These are phyloP conservation scores for Hippocampus barbouri DNA, from an alignment of 2,113 vertebrate species.

Conservation along the genomic window DNA sequence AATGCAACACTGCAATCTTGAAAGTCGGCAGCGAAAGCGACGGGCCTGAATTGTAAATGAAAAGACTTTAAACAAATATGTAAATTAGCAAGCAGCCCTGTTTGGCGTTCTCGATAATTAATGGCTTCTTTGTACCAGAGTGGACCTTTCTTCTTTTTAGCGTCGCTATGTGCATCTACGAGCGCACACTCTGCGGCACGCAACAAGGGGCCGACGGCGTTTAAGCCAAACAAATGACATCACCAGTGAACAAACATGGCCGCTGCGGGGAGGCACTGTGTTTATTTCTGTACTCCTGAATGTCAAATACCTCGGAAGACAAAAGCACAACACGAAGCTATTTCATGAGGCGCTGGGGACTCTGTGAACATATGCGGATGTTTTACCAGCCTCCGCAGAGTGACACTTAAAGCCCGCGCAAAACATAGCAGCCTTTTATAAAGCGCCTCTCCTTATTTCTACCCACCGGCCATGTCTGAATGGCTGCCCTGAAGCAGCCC, in stretches of 20 bases:
- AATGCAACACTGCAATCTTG: slow-evolving; percentile 14
- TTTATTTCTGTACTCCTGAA: slow-evolving; percentile 15
- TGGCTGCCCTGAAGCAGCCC: slow-evolving; percentile 49
- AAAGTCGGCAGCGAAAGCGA: slow-evolving; percentile 29
- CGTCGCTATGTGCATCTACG: slow-evolving; percentile 37
- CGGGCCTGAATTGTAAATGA: slow-evolving; percentile 63
- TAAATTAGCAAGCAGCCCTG: slow-evolving; percentile 57
- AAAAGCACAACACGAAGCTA: background rate
- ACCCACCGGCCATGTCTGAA: slow-evolving; percentile 24
- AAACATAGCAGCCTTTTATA: slow-evolving; percentile 2
- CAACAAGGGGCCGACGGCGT: slow-evolving; percentile 27
- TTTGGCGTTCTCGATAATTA: slow-evolving; percentile 66
- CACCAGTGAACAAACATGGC: slow-evolving; percentile 21
- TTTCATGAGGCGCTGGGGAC: background rate
- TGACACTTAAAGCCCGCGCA: slow-evolving; percentile 29
- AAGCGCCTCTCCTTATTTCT: slow-evolving; percentile 22
- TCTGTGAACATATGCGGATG: slow-evolving; percentile 3
- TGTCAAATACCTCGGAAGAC: background rate
- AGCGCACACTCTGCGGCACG: slow-evolving; percentile 42
- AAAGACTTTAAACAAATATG: slow-evolving; percentile 52
- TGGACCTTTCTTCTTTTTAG: slow-evolving; percentile 43
- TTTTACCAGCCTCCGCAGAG: slow-evolving; percentile 16
- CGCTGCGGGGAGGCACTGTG: background rate
- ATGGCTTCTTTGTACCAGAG: slow-evolving; percentile 62
- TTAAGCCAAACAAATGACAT: slow-evolving; percentile 16